phyloP scores from a whole-genome alignment of 2,888 invertebrate species.

The Patella caerulea region DNA sequence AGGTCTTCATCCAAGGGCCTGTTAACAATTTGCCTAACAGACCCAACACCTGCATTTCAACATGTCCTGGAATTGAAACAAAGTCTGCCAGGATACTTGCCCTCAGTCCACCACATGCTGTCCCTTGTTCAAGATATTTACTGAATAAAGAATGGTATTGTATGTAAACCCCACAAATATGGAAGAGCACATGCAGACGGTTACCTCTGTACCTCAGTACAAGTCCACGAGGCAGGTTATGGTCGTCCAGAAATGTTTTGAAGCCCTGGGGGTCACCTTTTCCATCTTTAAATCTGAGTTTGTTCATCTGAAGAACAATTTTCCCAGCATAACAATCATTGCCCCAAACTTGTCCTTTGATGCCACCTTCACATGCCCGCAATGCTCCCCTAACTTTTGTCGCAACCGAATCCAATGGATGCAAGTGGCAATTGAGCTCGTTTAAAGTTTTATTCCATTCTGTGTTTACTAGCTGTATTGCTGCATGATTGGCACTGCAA shows the following conservation, averaged over 20 bases:
- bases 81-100: constrained; percentile 26
- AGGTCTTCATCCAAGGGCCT: constrained; percentile 32
- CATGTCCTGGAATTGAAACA: constrained; percentile 6
- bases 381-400: constrained; percentile 23
- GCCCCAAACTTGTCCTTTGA: constrained; percentile 31
- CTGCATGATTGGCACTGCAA: constrained; percentile 26
- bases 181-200: constrained; percentile 36
- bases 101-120: constrained; percentile 31
- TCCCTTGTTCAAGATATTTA: constrained; percentile 21
- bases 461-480: constrained; percentile 19
- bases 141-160: constrained; percentile 19
- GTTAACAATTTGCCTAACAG: constrained; percentile 29
- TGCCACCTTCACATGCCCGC: constrained; percentile 6
- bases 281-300: constrained; percentile 36
- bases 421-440: constrained; percentile 37
- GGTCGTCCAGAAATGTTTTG: constrained; percentile 26
- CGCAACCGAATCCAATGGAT: constrained; percentile 33
- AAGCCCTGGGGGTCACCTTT: constrained; percentile 41
- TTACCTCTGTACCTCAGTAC: constrained; percentile 36
- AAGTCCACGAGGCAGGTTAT: constrained; percentile 27
- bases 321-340: constrained; percentile 37
- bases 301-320: constrained; percentile 37
- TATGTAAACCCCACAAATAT: constrained; percentile 27
- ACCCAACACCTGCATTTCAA: constrained; percentile 33
- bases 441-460: constrained; percentile 27